These are phyloP conservation scores for Thysanoteuthis rhombus DNA, from an alignment of 2,888 invertebrate genomes.

Conservation along the genomic window DNA sequence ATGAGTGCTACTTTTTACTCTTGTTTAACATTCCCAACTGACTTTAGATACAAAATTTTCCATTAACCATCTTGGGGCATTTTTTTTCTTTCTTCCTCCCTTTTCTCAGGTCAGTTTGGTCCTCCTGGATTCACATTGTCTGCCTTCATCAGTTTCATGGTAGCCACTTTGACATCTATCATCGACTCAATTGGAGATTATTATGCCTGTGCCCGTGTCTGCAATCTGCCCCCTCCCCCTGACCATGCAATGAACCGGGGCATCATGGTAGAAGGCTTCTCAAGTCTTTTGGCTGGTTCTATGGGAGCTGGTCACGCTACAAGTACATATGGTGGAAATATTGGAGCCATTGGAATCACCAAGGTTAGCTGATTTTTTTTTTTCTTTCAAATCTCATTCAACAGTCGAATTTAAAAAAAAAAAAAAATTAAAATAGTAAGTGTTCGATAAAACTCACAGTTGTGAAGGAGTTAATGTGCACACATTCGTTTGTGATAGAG, in stretches of 20 bases:
- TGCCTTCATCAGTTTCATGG: constrained; percentile 54
- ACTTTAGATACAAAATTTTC: too few species aligned
- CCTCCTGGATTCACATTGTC: constrained; percentile 48
- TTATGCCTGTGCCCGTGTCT: constrained; percentile 79
- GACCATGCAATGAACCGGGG: constrained; percentile 83
- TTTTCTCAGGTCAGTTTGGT: constrained; percentile 55
- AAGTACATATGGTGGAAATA: constrained; percentile 89
- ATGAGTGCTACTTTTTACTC: too few species aligned
- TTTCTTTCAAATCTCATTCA: too few species aligned
- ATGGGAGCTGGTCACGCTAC: constrained; percentile 89
- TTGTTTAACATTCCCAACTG: too few species aligned
- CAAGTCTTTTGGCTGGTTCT: constrained; percentile 82
- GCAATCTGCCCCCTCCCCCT: constrained; percentile 82
- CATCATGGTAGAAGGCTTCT: constrained; percentile 79
- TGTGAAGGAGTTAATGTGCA: too few species aligned
- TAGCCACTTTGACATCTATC: constrained; percentile 56
- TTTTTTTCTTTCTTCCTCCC: neutral
- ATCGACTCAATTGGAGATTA: constrained; percentile 79
- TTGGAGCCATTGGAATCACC: constrained; percentile 88
- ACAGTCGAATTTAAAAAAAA: too few species aligned
- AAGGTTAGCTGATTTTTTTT: constrained; percentile 72
- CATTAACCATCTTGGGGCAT: too few species aligned
- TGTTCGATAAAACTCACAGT: too few species aligned
- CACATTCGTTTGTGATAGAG: neutral
- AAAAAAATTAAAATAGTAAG: too few species aligned